Evolutionary conservation across 1,140 invertebrate genomes (phyloP).

Genomic region (Drosophila kikkawai): DNA sequence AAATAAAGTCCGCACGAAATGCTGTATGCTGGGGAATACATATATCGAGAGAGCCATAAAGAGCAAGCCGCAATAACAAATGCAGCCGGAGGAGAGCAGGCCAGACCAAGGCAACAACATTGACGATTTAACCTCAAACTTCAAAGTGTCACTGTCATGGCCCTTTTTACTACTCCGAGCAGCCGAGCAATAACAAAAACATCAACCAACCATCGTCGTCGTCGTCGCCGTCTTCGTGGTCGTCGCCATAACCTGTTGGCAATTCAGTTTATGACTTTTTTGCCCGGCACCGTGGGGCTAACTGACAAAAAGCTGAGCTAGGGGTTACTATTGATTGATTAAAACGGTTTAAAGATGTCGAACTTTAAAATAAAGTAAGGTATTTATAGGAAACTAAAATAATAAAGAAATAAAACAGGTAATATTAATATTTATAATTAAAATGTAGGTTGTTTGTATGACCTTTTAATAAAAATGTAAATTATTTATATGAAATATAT

Average conservation of each 20-base stretch:
- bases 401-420: background rate
- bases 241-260: slow-evolving; percentile 79
- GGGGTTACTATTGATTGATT: background rate
- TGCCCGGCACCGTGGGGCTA: slow-evolving; percentile 57
- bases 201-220: slow-evolving; percentile 12
- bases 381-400: background rate
- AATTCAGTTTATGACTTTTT: slow-evolving; percentile 80
- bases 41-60: slow-evolving; percentile 52
- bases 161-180: slow-evolving; percentile 77
- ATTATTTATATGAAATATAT: no score
- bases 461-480: background rate
- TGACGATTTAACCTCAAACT: slow-evolving; percentile 83
- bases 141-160: slow-evolving; percentile 84
- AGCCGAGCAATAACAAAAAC: slow-evolving; percentile 33
- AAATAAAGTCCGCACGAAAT: slow-evolving; percentile 43
- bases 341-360: no score
- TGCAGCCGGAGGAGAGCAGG: slow-evolving; percentile 17
- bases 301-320: background rate
- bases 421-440: background rate
- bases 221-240: slow-evolving; percentile 34
- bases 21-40: slow-evolving; percentile 44
- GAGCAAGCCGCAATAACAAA: slow-evolving; percentile 39
- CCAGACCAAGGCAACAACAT: slow-evolving; percentile 65
- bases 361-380: background rate
- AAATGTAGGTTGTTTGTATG: background rate